phyloP scores from a whole-genome alignment of 92 coral and sea anemone genomes.

The Bergia sp. region DNA sequence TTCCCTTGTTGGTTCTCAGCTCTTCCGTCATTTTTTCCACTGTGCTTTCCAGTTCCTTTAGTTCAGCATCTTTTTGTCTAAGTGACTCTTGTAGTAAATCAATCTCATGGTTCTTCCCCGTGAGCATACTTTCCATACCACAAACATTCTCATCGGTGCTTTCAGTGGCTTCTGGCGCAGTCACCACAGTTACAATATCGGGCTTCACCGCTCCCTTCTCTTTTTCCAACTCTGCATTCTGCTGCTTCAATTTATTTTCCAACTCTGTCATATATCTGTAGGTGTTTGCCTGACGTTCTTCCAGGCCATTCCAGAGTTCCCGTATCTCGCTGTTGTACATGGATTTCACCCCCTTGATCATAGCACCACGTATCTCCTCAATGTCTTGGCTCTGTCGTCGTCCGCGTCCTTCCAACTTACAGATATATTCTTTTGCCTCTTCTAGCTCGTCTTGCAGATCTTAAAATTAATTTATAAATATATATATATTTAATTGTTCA shows the following conservation, averaged over 20 bases:
- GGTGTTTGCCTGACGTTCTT: conserved; percentile 24
- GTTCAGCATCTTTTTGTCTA: conserved; percentile 4
- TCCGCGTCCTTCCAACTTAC: neutral
- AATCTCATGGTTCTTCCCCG: conserved; percentile 12
- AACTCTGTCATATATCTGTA: conserved; percentile 24
- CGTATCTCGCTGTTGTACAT: conserved; percentile 13
- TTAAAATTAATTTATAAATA: neutral
- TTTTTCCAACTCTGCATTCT: neutral
- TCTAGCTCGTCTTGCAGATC: conserved; percentile 31
- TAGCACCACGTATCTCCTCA: conserved; percentile 13
- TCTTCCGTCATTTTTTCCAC: conserved; percentile 13
- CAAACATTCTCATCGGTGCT: conserved; percentile 9
- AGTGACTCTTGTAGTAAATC: neutral
- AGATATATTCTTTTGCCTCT: conserved; percentile 13
- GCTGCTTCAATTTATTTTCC: neutral
- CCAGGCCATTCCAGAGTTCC: conserved; percentile 8
- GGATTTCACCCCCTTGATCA: conserved; percentile 13
- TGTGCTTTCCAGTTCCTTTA: neutral
- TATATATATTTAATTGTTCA: too few species aligned
- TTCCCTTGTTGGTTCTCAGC: neutral
- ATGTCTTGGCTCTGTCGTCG: conserved; percentile 12
- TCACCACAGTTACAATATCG: neutral
- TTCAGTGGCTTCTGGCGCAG: conserved; percentile 7
- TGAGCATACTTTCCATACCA: neutral
- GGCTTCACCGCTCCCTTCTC: neutral